These are phyloP conservation scores for Cacoxenus indagator DNA, from an alignment of 2,888 invertebrate species.

Conservation along the genomic window DNA sequence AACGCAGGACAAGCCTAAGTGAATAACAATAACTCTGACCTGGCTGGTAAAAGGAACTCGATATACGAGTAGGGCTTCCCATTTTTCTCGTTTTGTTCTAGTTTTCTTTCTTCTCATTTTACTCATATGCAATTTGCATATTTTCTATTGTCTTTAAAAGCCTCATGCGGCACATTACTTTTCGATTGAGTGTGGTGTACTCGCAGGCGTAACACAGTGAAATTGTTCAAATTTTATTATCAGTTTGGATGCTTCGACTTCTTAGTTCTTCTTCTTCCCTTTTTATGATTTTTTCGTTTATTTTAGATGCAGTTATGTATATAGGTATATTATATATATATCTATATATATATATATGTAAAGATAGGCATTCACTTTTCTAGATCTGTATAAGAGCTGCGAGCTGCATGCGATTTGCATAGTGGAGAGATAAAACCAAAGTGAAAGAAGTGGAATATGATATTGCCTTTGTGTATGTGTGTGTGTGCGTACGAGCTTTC, in stretches of 20 bases:
- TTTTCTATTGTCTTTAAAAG: slow-evolving; percentile 50
- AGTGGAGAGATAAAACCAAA: slow-evolving; percentile 35
- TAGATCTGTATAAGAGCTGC: slow-evolving; percentile 31
- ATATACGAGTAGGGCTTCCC: slow-evolving; percentile 11
- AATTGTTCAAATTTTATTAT: slow-evolving; percentile 38
- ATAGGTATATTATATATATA: slow-evolving; percentile 12
- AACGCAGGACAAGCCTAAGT: slow-evolving; percentile 17
- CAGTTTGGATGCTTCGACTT: slow-evolving; percentile 11
- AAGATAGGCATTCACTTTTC: slow-evolving; percentile 3
- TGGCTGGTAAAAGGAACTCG: background rate
- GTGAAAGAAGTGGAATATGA: slow-evolving; percentile 45
- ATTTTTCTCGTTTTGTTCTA: no score
- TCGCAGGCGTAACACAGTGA: slow-evolving; percentile 29
- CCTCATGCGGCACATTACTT: slow-evolving; percentile 39
- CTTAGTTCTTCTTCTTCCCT: background rate
- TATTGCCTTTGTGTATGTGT: slow-evolving; percentile 55
- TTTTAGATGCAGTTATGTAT: slow-evolving; percentile 39
- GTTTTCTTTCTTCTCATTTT: no score
- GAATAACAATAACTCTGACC: background rate
- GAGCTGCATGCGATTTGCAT: slow-evolving; percentile 57
- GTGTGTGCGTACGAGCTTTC: background rate
- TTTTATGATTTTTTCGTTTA: slow-evolving; percentile 38
- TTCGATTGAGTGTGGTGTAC: slow-evolving; percentile 35
- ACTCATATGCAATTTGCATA: slow-evolving; percentile 47
- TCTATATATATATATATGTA: slow-evolving; percentile 22